phyloP scores from a whole-genome alignment of 2,888 invertebrate species.

The Agrochola circellaris region DNA sequence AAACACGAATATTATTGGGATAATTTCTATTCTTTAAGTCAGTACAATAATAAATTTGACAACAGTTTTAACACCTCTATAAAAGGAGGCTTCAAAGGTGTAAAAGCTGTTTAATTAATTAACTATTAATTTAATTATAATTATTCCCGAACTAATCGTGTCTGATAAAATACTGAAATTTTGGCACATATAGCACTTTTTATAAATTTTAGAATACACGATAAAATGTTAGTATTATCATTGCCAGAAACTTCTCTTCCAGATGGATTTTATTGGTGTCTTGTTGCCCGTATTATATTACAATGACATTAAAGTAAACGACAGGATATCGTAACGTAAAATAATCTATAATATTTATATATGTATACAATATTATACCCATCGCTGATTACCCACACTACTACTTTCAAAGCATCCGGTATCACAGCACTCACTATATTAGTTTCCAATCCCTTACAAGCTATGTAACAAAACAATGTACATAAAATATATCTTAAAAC shows the following conservation, averaged over 20 bases:
- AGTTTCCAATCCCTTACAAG: conserved; percentile 79
- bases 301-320: conserved; percentile 53
- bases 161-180: conserved; percentile 62
- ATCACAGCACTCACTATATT: conserved; percentile 87
- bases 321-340: conserved; percentile 55
- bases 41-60: conserved; percentile 87
- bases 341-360: conserved; percentile 58
- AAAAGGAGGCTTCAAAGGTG: conserved; percentile 83
- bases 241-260: conserved; percentile 29
- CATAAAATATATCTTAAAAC: conserved; percentile 77
- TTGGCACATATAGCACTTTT: conserved; percentile 73
- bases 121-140: conserved; percentile 75
- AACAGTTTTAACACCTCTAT: conserved; percentile 87
- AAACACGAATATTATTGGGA: conserved; percentile 73
- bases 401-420: conserved; percentile 80
- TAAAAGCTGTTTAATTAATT: conserved; percentile 85
- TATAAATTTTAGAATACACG: conserved; percentile 48
- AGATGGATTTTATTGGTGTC: conserved; percentile 34
- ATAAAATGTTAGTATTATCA: conserved; percentile 25
- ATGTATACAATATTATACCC: conserved; percentile 65
- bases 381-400: conserved; percentile 72
- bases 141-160: conserved; percentile 54
- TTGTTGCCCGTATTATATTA: conserved; percentile 41
- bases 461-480: conserved; percentile 78
- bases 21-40: conserved; percentile 88